A percentile compares a stretch with the other conserved stretches of the same genome.
Evolutionary conservation across 2,888 invertebrate species (phyloP).

Genomic region (Dolichopus griseipennis): DNA sequence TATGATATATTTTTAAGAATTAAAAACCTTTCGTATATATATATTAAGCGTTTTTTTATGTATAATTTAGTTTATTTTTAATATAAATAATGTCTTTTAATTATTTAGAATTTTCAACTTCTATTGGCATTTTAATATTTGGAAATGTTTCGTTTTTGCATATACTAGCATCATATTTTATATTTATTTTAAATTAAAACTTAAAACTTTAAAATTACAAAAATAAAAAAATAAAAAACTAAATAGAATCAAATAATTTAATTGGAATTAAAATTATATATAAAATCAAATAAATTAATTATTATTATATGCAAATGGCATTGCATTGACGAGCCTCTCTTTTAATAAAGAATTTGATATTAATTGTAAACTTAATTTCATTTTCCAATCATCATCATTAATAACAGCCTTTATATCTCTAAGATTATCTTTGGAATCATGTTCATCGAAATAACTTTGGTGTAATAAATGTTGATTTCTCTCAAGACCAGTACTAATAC

Average conservation of each 20-base stretch:
- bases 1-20: neutral
- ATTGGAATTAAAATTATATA: neutral
- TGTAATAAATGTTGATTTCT: neutral
- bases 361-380: slow-evolving; percentile 42
- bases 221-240: neutral
- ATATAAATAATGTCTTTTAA: neutral
- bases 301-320: slow-evolving; percentile 43
- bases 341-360: slow-evolving; percentile 42
- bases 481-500: slow-evolving; percentile 6
- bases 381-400: slow-evolving; percentile 39
- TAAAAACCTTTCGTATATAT: neutral
- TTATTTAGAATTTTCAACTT: neutral
- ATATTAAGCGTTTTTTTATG: neutral
- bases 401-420: slow-evolving; percentile 16
- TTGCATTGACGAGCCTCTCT: slow-evolving; percentile 40
- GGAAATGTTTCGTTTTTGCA: neutral
- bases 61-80: neutral
- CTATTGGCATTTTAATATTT: neutral
- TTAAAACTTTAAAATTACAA: neutral
- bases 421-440: slow-evolving; percentile 14
- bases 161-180: neutral
- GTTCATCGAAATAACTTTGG: neutral
- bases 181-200: neutral
- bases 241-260: neutral
- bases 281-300: slow-evolving; percentile 26